Conservation (phyloP, 2,113 vertebrate species). For the Numenius arquata region DNA sequence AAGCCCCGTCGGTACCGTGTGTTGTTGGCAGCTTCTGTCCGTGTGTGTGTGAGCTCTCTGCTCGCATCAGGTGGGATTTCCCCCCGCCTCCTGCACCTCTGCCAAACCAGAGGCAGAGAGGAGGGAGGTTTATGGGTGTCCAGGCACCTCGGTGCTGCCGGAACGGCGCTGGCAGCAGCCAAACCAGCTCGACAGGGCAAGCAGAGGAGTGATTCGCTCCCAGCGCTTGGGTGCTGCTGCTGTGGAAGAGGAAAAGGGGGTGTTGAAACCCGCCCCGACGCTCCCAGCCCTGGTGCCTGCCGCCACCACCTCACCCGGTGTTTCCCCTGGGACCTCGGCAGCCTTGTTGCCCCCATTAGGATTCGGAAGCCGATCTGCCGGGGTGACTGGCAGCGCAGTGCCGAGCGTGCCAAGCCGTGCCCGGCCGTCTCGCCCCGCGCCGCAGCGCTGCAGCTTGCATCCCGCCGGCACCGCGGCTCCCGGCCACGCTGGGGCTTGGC, state of each 20-base stretch:
- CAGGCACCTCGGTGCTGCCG: not conserved
- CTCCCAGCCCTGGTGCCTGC: not conserved
- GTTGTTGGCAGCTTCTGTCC: not conserved
- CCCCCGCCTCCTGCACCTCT: not conserved
- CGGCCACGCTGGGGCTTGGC: not conserved
- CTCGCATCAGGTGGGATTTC: not conserved
- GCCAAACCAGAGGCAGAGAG: not conserved
- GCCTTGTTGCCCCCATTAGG: not conserved
- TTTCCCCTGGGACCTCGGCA: fast-evolving
- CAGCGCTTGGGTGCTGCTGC: slow-evolving; percentile 40
- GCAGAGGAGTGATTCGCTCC: not conserved
- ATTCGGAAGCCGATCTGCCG: fast-evolving
- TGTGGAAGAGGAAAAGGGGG: not conserved
- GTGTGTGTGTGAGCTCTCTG: not conserved
- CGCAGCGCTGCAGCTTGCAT: not conserved
- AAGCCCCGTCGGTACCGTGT: not conserved
- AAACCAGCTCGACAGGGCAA: slow-evolving; percentile 32
- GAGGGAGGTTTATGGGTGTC: not conserved
- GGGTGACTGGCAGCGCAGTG: fast-evolving
- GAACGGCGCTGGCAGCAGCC: slow-evolving; percentile 14
- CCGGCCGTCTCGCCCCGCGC: not conserved
- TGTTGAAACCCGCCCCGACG: not conserved
- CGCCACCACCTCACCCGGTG: fast-evolving
- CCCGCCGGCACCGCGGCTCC: not conserved
- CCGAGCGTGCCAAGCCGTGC: not conserved